Base-by-base conservation (phyloP, 2,888 invertebrate genomes). In the Amblyjoppa fuscipennis region DNA sequence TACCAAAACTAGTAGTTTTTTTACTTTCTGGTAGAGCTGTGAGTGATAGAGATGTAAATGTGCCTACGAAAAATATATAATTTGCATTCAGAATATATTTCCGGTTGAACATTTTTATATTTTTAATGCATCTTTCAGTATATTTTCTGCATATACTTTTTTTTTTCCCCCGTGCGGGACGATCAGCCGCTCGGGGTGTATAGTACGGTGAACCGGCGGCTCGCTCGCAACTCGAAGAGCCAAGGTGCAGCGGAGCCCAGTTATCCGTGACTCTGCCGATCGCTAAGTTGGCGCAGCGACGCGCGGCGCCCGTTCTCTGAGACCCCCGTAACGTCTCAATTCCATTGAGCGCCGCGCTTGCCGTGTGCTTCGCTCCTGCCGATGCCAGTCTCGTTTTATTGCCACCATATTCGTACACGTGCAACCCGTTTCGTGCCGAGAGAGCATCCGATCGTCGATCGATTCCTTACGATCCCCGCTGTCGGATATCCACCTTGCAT, bases 261-360 rank as follows among this genome's bases (percentile, higher is more conserved):
- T 81, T 85, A 85, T 81, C 84, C 81, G 53, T 78, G 66, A 70
- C 70, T 79, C 70, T 81, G 76, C 61, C 78, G 81, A 75, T 84
- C 83, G 76, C 77, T 79, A 79, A 70, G 75, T 81, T 76, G 78
- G 77, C 84, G 66, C 79, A 31, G 7, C 51, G 71, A 38, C 69
- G 74, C 80, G 49, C 74, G 83, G 79, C 78, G 79, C 77, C 79
- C n/a, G 69, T 41, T 82, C 70, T 59, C 78, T 68, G 76, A 68
- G 75, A 69, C 25, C 81, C 82, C 74, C 53, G 80, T 86, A 84
- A 87, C 83, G 83, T 87, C 85, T 87, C 85, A 87, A 87, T 87
- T 83, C 85, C 78, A 81, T 83, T 76, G 83, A 85, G 77, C 83
- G 83, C 85, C 51, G 34, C 69, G 41, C 83, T 45, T 16, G 75